Evolutionary conservation across 1,140 invertebrate species (phyloP).

Genomic region (Drosophila micromelanica): DNA sequence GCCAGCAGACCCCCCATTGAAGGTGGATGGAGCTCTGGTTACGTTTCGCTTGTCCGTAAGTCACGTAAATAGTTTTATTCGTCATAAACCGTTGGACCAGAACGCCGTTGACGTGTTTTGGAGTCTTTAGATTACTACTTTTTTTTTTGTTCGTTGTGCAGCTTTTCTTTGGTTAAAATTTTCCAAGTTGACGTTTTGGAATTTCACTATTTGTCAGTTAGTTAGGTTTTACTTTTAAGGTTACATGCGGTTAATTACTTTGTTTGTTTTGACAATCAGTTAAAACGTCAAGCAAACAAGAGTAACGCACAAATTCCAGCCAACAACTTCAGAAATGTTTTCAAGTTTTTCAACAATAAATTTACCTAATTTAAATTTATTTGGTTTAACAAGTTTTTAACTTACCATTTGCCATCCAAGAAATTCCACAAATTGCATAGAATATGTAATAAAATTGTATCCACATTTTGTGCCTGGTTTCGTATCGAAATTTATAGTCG

Average conservation of each 20-base stretch:
- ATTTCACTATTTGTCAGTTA: conserved; percentile 72
- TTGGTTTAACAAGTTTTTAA: neutral
- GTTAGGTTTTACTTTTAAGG: conserved; percentile 50
- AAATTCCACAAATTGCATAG: conserved; percentile 38
- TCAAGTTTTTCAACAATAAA: neutral
- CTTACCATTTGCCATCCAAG: conserved; percentile 56
- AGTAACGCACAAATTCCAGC: conserved; percentile 19
- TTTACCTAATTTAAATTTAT: neutral
- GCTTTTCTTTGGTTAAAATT: conserved; percentile 49
- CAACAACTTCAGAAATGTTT: conserved; percentile 1
- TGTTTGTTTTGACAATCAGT: conserved; percentile 67
- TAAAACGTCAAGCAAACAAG: conserved; percentile 12
- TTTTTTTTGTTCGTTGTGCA: conserved; percentile 20
- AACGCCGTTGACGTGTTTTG: conserved; percentile 69
- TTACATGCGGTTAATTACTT: conserved; percentile 73
- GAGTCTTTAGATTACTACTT: conserved; percentile 21
- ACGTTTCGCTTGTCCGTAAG: conserved; percentile 48
- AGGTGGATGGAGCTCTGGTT: conserved; percentile 18
- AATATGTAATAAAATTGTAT: conserved; percentile 47
- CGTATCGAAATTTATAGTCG: neutral
- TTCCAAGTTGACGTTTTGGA: conserved; percentile 55
- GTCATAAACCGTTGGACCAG: conserved; percentile 80
- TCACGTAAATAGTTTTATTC: conserved; percentile 75
- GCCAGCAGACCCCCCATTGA: conserved; percentile 10
- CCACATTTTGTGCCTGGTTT: conserved; percentile 58